Percentiles rank a stretch among this genome's conserved stretches.
These are phyloP conservation scores for Pentalonia nigronervosa DNA, from an alignment of 1,140 invertebrate species.

Conservation along the genomic window DNA sequence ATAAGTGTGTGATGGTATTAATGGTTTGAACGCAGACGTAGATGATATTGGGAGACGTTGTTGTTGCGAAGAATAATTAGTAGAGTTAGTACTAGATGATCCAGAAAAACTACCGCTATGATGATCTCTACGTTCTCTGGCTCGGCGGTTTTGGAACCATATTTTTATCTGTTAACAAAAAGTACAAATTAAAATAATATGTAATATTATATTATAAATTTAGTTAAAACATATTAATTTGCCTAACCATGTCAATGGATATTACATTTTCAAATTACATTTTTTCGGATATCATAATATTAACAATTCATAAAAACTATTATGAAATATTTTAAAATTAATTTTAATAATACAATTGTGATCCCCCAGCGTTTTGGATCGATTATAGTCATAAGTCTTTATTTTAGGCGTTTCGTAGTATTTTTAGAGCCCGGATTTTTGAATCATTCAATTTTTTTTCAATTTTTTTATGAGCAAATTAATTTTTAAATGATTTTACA, in stretches of 20 bases:
- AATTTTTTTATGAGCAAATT: background rate
- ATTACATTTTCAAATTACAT: too few relatives aligned
- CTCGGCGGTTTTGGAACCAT: constrained; percentile 83
- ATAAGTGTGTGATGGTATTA: background rate
- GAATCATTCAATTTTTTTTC: background rate
- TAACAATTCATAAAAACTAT: too few relatives aligned
- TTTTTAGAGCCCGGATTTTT: background rate
- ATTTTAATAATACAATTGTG: background rate
- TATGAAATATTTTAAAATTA: too few relatives aligned
- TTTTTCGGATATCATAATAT: too few relatives aligned
- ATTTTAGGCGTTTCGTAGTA: background rate
- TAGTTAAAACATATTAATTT: background rate
- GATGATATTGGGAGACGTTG: constrained; percentile 6
- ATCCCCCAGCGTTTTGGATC: background rate
- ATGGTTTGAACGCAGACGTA: constrained; percentile 57
- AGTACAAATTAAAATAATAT: background rate
- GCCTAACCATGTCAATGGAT: background rate
- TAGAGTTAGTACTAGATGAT: background rate
- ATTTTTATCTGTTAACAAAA: constrained; percentile 75
- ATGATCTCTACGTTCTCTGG: constrained; percentile 72
- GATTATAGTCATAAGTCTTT: background rate
- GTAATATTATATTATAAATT: background rate
- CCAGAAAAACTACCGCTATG: background rate
- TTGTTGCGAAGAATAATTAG: background rate
- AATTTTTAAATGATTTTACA: background rate